phyloP scores from a whole-genome alignment of 37 sponge, comb jelly and placozoan species.

The Oscarella lobularis region DNA sequence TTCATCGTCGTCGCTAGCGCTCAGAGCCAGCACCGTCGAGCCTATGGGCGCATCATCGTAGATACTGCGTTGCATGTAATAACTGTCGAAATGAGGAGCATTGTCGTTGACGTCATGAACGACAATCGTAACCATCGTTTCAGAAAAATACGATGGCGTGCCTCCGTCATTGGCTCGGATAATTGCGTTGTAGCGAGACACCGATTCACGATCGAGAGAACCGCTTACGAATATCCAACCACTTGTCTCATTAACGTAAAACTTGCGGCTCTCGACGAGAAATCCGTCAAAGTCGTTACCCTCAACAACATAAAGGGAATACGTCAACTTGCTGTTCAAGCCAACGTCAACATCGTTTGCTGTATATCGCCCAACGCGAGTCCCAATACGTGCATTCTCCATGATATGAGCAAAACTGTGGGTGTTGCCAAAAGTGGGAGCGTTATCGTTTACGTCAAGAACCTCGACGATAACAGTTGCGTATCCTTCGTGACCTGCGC shows the following conservation, averaged over 20 bases:
- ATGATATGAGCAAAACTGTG: neutral
- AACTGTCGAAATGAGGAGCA: neutral
- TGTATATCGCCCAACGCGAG: neutral
- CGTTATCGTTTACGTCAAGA: neutral
- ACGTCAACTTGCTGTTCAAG: neutral
- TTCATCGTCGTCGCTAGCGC: neutral
- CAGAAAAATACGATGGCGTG: neutral
- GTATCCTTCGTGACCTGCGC: neutral
- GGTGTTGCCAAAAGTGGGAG: neutral
- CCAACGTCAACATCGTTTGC: neutral
- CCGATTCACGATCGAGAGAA: neutral
- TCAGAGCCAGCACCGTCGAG: neutral
- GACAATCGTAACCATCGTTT: neutral
- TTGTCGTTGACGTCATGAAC: conserved; percentile 1
- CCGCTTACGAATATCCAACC: neutral
- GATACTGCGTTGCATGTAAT: neutral
- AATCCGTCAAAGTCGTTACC: neutral
- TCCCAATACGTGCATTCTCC: neutral
- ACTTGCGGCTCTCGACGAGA: too few species aligned
- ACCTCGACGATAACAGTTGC: neutral
- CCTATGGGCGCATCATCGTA: neutral
- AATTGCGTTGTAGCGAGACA: neutral
- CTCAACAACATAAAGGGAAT: neutral
- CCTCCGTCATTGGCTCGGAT: neutral
- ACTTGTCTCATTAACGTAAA: neutral